phyloP scores from a whole-genome alignment of 2,888 invertebrate species.

The Panzeria rudis region DNA sequence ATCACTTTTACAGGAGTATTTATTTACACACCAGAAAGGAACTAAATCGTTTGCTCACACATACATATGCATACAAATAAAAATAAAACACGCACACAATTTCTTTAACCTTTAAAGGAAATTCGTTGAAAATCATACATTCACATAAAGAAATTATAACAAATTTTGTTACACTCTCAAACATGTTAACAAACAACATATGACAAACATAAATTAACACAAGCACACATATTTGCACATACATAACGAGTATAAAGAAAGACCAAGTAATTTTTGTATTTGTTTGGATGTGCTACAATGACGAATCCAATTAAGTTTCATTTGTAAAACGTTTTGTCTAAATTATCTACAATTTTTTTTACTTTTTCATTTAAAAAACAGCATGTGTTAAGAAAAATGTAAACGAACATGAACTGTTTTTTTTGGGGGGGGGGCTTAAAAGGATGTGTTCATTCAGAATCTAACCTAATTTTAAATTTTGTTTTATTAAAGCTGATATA shows the following conservation, averaged over 20 bases:
- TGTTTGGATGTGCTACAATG: conserved; percentile 44
- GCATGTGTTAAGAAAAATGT: conserved; percentile 14
- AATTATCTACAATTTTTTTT: conserved; percentile 63
- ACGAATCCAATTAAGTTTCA: conserved; percentile 70
- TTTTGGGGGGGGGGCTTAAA: background rate
- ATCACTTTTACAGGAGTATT: conserved; percentile 28
- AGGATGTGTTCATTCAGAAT: background rate
- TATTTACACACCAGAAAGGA: background rate
- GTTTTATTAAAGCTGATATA: too few relatives aligned
- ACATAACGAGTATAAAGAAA: background rate
- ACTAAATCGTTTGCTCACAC: background rate
- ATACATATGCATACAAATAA: background rate
- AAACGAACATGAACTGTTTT: background rate
- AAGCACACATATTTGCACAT: background rate
- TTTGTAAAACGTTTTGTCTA: conserved; percentile 74
- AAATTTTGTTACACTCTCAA: conserved; percentile 19
- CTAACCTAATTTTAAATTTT: too few relatives aligned
- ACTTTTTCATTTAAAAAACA: conserved; percentile 28
- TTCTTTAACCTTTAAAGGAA: conserved; percentile 4
- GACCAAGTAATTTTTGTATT: background rate
- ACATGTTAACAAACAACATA: conserved; percentile 31
- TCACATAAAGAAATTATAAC: background rate
- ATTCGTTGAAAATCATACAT: background rate
- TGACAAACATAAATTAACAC: conserved; percentile 44
- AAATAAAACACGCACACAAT: background rate